These are phyloP conservation scores for Gorsachius goisagi DNA, from an alignment of 2,113 vertebrate genomes.

Conservation along the genomic window DNA sequence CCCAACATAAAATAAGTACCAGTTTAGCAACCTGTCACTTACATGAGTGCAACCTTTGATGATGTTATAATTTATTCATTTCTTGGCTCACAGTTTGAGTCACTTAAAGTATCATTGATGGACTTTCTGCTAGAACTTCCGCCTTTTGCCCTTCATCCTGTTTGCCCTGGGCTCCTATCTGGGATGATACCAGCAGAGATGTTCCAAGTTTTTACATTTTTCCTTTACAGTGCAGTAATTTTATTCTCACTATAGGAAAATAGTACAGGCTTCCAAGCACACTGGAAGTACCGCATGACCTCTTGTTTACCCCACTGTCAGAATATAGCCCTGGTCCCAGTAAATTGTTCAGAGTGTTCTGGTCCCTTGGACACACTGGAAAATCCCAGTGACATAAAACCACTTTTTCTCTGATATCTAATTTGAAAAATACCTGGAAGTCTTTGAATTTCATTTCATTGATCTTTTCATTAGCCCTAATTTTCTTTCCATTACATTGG, in stretches of 20 bases:
- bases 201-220: neutral
- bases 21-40: slow-evolving; percentile 3
- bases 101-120: neutral
- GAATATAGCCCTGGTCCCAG: neutral
- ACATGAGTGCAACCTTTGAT: neutral
- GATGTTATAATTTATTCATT: slow-evolving; percentile 32
- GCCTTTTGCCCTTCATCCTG: neutral
- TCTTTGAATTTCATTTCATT: neutral
- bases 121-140: neutral
- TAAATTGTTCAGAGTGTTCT: neutral
- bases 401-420: neutral
- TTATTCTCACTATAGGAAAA: neutral
- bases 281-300: neutral
- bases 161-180: neutral
- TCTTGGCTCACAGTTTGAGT: neutral
- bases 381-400: neutral
- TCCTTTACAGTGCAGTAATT: neutral
- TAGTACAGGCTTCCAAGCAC: neutral
- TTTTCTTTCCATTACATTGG: neutral
- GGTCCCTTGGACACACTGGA: neutral
- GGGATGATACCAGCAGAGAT: neutral
- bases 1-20: neutral
- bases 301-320: neutral
- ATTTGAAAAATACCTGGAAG: neutral
- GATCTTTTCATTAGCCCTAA: neutral